phyloP scores from a whole-genome alignment of 2,113 vertebrate genomes.

The Pyxicephalus adspersus region DNA sequence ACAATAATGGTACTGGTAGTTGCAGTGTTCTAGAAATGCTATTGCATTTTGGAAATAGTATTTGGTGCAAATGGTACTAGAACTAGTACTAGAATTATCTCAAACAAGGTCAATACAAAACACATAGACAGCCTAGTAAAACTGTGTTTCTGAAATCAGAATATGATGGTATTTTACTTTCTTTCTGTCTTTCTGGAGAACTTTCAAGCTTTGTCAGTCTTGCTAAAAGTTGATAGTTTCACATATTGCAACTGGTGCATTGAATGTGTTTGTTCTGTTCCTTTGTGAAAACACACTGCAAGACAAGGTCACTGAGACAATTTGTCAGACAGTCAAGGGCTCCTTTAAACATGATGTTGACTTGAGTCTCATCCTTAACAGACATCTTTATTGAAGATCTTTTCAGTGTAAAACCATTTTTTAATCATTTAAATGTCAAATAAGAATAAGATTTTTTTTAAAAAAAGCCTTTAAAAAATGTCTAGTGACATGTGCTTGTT shows the following conservation, averaged over 20 bases:
- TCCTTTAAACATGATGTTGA: not conserved
- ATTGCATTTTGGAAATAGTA: too few species aligned
- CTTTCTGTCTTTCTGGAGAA: not conserved
- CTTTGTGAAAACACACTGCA: not conserved
- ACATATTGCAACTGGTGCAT: not conserved
- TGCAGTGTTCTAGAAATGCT: too few species aligned
- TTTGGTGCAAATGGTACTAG: too few species aligned
- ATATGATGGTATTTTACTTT: not conserved
- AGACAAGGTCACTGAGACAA: constrained; percentile 5
- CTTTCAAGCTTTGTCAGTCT: not conserved
- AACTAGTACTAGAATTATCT: too few species aligned
- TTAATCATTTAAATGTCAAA: not conserved
- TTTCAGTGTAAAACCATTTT: not conserved
- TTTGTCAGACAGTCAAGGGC: not conserved
- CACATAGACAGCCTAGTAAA: not conserved
- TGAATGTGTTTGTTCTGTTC: not conserved
- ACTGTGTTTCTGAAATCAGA: not conserved
- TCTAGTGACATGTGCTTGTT: too few species aligned
- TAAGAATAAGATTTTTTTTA: too few species aligned
- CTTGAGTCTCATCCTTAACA: not conserved
- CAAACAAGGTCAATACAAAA: too few species aligned
- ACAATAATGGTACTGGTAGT: too few species aligned
- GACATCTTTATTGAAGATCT: not conserved
- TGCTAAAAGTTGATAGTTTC: constrained; percentile 15
- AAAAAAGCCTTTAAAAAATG: too few species aligned